phyloP scores from a whole-genome alignment of 2,113 vertebrate species.

The Pterophyllum scalare region DNA sequence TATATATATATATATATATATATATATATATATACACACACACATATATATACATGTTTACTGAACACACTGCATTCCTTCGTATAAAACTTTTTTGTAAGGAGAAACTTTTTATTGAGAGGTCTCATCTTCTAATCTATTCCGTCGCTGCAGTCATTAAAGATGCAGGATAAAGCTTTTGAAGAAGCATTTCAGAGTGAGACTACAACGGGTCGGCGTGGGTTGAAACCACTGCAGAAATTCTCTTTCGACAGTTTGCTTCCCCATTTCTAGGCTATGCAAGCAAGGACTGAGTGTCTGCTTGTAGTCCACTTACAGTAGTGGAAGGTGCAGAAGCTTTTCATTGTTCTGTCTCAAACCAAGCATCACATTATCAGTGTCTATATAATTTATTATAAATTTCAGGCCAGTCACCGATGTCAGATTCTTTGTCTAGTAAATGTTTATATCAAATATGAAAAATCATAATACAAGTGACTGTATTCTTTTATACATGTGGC shows the following conservation, averaged over 20 bases:
- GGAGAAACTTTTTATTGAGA: conserved; percentile 71
- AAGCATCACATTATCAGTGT: conserved; percentile 43
- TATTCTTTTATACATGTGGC: conserved; percentile 86
- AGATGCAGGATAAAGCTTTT: conserved; percentile 56
- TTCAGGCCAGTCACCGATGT: conserved; percentile 66
- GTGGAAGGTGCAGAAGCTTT: conserved; percentile 66
- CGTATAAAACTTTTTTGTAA: conserved; percentile 68
- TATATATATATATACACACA: too few relatives aligned
- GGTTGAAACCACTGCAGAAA: conserved; percentile 23
- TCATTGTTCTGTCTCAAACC: conserved; percentile 59
- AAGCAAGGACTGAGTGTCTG: conserved; percentile 71
- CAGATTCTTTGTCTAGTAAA: conserved; percentile 79
- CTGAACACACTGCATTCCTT: conserved; percentile 75
- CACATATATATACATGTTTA: conserved; percentile 80
- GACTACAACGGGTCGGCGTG: not conserved
- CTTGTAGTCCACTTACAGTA: conserved; percentile 64
- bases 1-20: too few relatives aligned
- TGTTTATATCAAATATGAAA: conserved; percentile 81
- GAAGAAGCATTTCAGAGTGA: conserved; percentile 48
- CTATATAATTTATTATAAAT: conserved; percentile 64
- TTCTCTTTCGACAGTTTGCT: conserved; percentile 46
- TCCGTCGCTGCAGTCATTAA: conserved; percentile 47
- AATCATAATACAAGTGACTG: conserved; percentile 79
- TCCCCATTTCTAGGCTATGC: conserved; percentile 67
- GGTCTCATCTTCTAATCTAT: conserved; percentile 51